Conservation (phyloP, 2,888 invertebrate species). For the Hyposoter didymator region DNA sequence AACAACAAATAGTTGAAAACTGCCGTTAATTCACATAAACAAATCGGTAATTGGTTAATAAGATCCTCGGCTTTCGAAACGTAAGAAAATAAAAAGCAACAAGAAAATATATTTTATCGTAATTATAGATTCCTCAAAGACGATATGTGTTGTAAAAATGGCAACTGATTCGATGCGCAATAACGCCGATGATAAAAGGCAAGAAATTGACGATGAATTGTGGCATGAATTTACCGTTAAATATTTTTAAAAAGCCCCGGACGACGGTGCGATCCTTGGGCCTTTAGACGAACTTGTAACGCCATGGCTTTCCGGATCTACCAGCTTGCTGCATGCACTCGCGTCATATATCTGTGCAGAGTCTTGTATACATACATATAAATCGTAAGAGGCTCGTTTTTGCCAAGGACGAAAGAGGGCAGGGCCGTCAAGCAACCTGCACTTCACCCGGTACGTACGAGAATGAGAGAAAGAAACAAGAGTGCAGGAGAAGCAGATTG, state of each 20-base stretch:
- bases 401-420: conserved; percentile 70
- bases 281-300: conserved; percentile 44
- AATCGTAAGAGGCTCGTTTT: conserved; percentile 58
- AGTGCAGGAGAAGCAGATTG: conserved; percentile 68
- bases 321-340: conserved; percentile 20
- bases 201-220: conserved; percentile 51
- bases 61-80: conserved; percentile 41
- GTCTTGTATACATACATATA: conserved; percentile 33
- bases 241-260: conserved; percentile 50
- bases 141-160: conserved; percentile 41
- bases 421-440: conserved; percentile 66
- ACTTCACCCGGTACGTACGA: conserved; percentile 58
- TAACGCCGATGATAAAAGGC: conserved; percentile 26
- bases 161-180: conserved; percentile 56
- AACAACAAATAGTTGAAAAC: conserved; percentile 13
- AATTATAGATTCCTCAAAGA: conserved; percentile 60
- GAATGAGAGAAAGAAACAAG: conserved; percentile 62
- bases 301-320: conserved; percentile 39
- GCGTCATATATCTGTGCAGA: conserved; percentile 1
- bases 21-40: conserved; percentile 52
- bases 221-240: conserved; percentile 42
- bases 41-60: conserved; percentile 62
- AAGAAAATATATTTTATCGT: conserved; percentile 22
- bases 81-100: background rate
- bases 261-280: conserved; percentile 25